Base-by-base conservation (phyloP, 1,140 invertebrate genomes). In the Choristoneura fumiferana region DNA sequence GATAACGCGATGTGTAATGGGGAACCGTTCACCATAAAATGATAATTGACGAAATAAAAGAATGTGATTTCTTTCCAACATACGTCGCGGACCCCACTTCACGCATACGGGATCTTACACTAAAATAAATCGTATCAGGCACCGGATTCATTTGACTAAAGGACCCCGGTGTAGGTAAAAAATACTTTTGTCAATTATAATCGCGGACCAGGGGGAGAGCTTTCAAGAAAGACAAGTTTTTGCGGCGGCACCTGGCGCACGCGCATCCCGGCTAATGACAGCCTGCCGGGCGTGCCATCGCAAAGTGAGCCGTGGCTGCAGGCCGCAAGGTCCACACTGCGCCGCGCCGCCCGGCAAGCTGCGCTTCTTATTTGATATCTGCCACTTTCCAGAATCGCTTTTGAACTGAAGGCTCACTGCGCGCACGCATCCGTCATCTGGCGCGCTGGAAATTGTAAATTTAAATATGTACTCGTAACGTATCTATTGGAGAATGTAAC, bases 181-280 rank as follows among this genome's bases (percentile, higher is more conserved):
- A 49, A 49, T n/a, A 49, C 43, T 49, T 49, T 49, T 49, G 43
- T 49, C 43, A 49, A 49, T 49, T 49, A 49, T 29, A 49, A n/a
- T 4, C 17, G 8, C 22, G 22, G 43, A 22, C 17, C 17, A 17
- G 18, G 43, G 17, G 43, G n/a, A n/a, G n/a, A n/a, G n/a, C n/a
- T n/a, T n/a, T n/a, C 22, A 49, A 45, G 40, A 18, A 49, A 49
- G 43, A 49, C 43, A 17, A 49, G 43, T 49, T 49, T 49, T 49
- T 49, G 43, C 43, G n/a, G n/a, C n/a, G 43, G 22, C 43, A 49
- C 43, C 43, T 49, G 43, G 43, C 8, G n/a, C n/a, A n/a, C n/a
- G n/a, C n/a, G n/a, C n/a, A n/a, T n/a, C n/a, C n/a, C n/a, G n/a
- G n/a, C n/a, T n/a, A n/a, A n/a, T n/a, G n/a, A n/a, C n/a, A n/a